phyloP scores from a whole-genome alignment of 2,113 vertebrate species.

The Saccopteryx leptura region DNA sequence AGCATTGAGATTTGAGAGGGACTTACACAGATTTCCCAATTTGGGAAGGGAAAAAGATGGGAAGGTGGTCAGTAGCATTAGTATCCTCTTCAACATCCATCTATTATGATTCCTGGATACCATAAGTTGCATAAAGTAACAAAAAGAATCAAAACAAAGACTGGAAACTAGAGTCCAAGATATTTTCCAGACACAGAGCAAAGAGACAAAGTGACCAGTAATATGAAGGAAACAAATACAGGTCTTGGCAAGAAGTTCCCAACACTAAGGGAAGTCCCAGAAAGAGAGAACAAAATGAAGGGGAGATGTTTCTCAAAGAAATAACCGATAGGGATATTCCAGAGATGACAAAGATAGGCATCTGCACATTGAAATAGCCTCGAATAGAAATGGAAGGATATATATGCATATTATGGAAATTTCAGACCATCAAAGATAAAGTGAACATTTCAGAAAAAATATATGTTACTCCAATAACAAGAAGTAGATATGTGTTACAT shows the following conservation, averaged over 20 bases:
- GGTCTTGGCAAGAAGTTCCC: background rate
- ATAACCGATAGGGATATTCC: background rate
- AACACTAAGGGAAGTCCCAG: background rate
- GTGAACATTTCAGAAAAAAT: slow-evolving; percentile 8
- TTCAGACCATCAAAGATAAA: background rate
- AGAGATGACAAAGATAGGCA: background rate
- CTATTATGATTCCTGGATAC: background rate
- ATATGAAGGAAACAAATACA: background rate
- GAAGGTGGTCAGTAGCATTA: background rate
- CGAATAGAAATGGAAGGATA: background rate
- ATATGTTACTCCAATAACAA: background rate
- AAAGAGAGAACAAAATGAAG: background rate
- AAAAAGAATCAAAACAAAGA: background rate
- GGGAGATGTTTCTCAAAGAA: background rate
- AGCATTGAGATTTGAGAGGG: background rate
- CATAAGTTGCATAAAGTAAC: background rate
- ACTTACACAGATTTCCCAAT: background rate
- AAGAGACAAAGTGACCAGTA: background rate
- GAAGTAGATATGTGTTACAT: background rate
- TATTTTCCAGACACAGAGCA: background rate
- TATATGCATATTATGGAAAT: background rate
- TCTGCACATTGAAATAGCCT: background rate
- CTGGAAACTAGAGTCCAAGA: background rate
- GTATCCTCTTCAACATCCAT: background rate
- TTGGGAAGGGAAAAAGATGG: background rate